Base-by-base conservation (phyloP, 1,140 invertebrate species). In the Euwallacea fornicatus region DNA sequence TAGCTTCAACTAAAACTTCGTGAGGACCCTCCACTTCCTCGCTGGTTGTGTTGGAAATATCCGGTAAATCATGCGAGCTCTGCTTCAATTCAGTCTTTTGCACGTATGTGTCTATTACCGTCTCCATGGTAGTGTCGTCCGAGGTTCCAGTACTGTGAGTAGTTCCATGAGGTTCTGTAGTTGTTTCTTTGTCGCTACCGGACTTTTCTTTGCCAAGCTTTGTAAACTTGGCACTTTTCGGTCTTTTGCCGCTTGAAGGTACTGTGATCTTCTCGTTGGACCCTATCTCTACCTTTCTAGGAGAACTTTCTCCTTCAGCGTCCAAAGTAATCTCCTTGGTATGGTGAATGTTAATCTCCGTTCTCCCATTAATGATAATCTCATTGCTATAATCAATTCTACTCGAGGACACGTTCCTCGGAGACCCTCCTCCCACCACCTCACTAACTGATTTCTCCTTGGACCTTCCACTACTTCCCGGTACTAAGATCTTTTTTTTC, bases 331-430 rank as follows among this genome's bases (percentile, higher is more conserved):
- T 74, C 43, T 76, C 75, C 56, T 74, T 72, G 9, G 63, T 72
- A 55, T 78, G 74, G 33, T 76, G 76, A 42, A 78, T 76, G 42
- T 77, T 78, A 54, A 78, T 76, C 72, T 78, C 77, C 8, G 77
- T 78, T 61, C 73, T 77, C 41, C 77, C 77, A 64, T 77, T 78
- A 11, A 78, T 76, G 8, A 73, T 72, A 13, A 78, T 76, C 43
- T 78, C 77, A 54, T 75, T 77, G 13, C 66, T 74, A 43, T 78
- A 78, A 69, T 78, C 75, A 15, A 78, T 73, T 64, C 68, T 61
- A 54, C 73, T 72, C 41, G 71, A 69, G 15, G 70, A 47, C 16
- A 63, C 7, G 64, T 71, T 76, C 50, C 21, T 67, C 2, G 68
- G 58, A 13, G 61, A 53, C 63, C 42, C 44, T 46, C 56, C 9